These are phyloP conservation scores for Lottia gigantea DNA, from an alignment of 2,888 invertebrate species.

Conservation along the genomic window DNA sequence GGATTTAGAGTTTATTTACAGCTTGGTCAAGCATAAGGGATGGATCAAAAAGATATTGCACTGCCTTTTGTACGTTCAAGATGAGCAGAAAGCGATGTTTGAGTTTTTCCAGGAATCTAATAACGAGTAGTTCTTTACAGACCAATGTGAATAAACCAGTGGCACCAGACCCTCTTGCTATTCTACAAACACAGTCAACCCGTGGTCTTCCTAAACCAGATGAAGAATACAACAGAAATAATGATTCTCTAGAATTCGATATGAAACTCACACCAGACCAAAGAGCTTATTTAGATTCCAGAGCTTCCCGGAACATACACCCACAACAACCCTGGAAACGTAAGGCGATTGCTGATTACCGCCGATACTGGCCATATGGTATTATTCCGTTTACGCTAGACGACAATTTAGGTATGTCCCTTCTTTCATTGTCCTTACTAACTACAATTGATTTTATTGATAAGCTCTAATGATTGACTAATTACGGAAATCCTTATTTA, in stretches of 20 bases:
- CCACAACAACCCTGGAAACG: slow-evolving; percentile 15
- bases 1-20: too few relatives aligned
- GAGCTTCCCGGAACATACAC: background rate
- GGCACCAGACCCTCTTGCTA: slow-evolving; percentile 7
- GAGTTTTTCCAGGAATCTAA: too few relatives aligned
- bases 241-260: slow-evolving; percentile 12
- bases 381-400: slow-evolving; percentile 9
- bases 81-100: too few relatives aligned
- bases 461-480: too few relatives aligned
- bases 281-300: background rate
- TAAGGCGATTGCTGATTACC: slow-evolving; percentile 12
- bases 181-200: slow-evolving; percentile 1
- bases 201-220: slow-evolving; percentile 18
- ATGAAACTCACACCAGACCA: slow-evolving; percentile 19
- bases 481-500: too few relatives aligned
- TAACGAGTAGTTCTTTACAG: background rate
- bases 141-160: background rate
- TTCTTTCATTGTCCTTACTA: too few relatives aligned
- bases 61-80: too few relatives aligned
- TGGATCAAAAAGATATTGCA: too few relatives aligned
- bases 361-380: slow-evolving; percentile 18
- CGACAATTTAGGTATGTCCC: background rate
- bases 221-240: slow-evolving; percentile 11
- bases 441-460: too few relatives aligned
- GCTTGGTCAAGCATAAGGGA: too few relatives aligned